Conservation (phyloP, 2,888 invertebrate species). For the Gonocerus acuteangulatus region DNA sequence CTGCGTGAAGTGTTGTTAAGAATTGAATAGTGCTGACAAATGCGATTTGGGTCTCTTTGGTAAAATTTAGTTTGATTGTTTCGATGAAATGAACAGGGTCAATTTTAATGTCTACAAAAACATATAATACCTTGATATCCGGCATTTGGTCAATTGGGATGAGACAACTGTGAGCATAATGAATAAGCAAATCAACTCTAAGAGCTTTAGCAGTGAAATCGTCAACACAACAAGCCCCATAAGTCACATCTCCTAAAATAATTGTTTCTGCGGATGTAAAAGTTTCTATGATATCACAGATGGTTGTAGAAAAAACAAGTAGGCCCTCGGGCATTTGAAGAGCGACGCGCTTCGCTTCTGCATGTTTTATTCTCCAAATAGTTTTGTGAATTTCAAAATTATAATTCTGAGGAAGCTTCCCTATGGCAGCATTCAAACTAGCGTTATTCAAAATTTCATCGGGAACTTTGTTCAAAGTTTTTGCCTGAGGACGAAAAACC, state of each 20-base stretch:
- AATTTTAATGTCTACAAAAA: conserved; percentile 97
- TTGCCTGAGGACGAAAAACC: conserved; percentile 63
- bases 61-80: conserved; percentile 70
- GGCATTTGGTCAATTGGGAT: conserved; percentile 76
- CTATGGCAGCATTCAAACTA: conserved; percentile 61
- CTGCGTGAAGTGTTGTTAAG: conserved; percentile 82
- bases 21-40: conserved; percentile 98
- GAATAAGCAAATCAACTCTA: conserved; percentile 82
- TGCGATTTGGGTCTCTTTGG: conserved; percentile 59
- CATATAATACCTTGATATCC: conserved; percentile 83
- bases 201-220: conserved; percentile 89
- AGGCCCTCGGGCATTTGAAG: conserved; percentile 95
- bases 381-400: conserved; percentile 98
- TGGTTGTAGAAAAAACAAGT: conserved; percentile 82
- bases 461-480: conserved; percentile 69
- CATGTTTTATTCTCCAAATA: conserved; percentile 85
- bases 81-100: conserved; percentile 88
- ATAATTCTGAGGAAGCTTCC: conserved; percentile 81
- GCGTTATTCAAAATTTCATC: conserved; percentile 68
- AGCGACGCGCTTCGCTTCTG: conserved; percentile 79
- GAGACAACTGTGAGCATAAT: conserved; percentile 97
- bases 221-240: conserved; percentile 98
- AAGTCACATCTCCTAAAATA: conserved; percentile 98
- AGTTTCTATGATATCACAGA: conserved; percentile 74
- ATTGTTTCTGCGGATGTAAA: conserved; percentile 85